Evolutionary conservation across 2,888 invertebrate species (phyloP), one percentile per base, ranked within the genome.

Genomic region (Leptogaster cylindrica): DNA sequence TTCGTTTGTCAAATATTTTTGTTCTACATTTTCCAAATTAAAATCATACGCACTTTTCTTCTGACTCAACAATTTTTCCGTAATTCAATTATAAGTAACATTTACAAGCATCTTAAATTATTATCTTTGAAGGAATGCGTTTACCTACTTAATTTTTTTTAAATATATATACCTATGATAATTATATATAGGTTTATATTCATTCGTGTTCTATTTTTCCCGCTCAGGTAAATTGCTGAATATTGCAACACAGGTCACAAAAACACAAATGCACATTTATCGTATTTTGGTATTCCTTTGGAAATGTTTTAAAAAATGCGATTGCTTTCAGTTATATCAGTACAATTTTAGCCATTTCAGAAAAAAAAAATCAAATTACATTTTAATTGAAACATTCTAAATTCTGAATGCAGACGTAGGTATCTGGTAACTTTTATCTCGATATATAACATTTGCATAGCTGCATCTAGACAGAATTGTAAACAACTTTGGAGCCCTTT

Each of bases 61-160:
- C 28, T 18, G 28, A 61, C 16, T 44, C 44, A 41, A 61, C 12
- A 28, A 28, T 27, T 44, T 61, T 12, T 28, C 28, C 41, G 18
- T 61, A 61, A 61, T 61, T 44, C 10, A 41, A 44, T 61, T 61
- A 25, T 61, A 8, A 61, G 27, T 10, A 18, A 28, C 44, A 44
- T 61, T 61, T 41, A 16, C 44, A 41, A 44, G 61, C 61, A 61
- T 61, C 44, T 61, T 61, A 61, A 36, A 28, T 39, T 41, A 31
- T 61, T 44, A 61, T 61, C 41, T 39, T 44, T 61, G 41, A 61
- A 41, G 61, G 61, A 61, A 61, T 61, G 61, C 44, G 61, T 61
- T 61, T 61, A 27, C 41, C 44, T 61, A 61, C 16, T n/a, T n/a
- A n/a, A 36, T 61, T 61, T 23, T 31, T 31, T 25, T 48, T 20